Evolutionary conservation across 2,113 vertebrate genomes (phyloP), one percentile per base, ranked within the genome.

Genomic region (Pyrgilauda ruficollis): DNA sequence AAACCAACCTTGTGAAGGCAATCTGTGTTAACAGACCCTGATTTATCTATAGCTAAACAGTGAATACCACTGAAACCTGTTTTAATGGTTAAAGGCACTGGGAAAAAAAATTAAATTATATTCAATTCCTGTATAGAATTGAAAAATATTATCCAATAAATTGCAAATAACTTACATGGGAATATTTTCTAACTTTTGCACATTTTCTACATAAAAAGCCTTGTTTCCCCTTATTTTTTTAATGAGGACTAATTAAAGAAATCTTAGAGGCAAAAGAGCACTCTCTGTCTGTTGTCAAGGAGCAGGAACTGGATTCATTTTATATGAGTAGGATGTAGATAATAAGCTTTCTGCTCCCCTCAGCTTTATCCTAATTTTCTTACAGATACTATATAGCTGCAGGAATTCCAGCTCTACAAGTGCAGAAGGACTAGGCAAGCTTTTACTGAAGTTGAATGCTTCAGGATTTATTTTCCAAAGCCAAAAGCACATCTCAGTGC

Each of bases 381-480:
- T 53, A 37, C 2, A 75, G 67, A 35, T 19, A n/a, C 8, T 39
- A 17, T 11, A n/a, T 13, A 79, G 50, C 35, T 9, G 5, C 64
- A 92, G 63, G 18, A 85, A 84, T 59, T 27, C 14, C 76, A 84
- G 14, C 11, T 78, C 39, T 30, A n/a, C 11, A 31, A 59, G 30
- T 26, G 61, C 0, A 77, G 53, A 89, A 84, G 41, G 28, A 78
- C 59, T 20, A 87, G 52, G 58, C 37, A 87, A 92, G 49, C 28
- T 95, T 87, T 84, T 68, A 76, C 31, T 49, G n/a, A 89, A 67
- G 46, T 9, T 13, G 28, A 74, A 79, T 63, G 35, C 53, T 72
- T 72, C 23, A 56, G 64, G 55, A 90, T 87, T 92, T 70, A 89
- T 84, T 63, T 94, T 87, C 56, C 52, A 92, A 86, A 88, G 50